These are phyloP conservation scores for Jaculus jaculus DNA, from an alignment of 2,113 vertebrate species.

Conservation along the genomic window DNA sequence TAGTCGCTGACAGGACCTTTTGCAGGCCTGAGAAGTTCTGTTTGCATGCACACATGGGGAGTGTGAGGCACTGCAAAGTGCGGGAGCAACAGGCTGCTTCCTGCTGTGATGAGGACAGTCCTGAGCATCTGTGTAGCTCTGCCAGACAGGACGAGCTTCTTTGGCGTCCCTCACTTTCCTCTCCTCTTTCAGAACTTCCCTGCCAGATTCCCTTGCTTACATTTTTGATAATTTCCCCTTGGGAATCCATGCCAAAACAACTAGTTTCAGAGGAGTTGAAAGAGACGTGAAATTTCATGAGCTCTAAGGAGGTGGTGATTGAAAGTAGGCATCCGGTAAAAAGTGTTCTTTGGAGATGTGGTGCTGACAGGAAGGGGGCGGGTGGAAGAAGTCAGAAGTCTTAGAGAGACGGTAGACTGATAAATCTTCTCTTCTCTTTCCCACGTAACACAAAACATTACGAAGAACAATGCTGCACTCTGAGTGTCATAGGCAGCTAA, in stretches of 20 bases:
- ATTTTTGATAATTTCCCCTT: background rate
- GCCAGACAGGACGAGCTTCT: background rate
- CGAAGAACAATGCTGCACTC: background rate
- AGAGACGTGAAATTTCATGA: background rate
- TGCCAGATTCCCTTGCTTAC: background rate
- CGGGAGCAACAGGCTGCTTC: accelerated
- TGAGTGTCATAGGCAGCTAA: too few relatives aligned
- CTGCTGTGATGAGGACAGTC: too few relatives aligned
- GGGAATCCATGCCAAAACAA: background rate
- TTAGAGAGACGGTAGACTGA: background rate
- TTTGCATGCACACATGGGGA: background rate
- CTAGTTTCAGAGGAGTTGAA: background rate
- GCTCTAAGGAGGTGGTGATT: background rate
- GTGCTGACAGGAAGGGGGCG: background rate
- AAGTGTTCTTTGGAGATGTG: background rate
- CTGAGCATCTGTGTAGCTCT: background rate
- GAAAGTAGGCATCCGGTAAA: background rate
- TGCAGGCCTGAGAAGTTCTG: too few relatives aligned
- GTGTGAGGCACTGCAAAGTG: accelerated
- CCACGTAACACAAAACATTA: background rate
- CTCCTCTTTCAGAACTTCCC: background rate
- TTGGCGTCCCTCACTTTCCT: background rate
- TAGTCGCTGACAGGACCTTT: background rate
- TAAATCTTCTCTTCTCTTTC: background rate
- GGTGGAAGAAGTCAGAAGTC: background rate